Evolutionary conservation across 2,113 vertebrate genomes (phyloP), one percentile per base, ranked within the genome.

Genomic region (Cebidichthys violaceus): DNA sequence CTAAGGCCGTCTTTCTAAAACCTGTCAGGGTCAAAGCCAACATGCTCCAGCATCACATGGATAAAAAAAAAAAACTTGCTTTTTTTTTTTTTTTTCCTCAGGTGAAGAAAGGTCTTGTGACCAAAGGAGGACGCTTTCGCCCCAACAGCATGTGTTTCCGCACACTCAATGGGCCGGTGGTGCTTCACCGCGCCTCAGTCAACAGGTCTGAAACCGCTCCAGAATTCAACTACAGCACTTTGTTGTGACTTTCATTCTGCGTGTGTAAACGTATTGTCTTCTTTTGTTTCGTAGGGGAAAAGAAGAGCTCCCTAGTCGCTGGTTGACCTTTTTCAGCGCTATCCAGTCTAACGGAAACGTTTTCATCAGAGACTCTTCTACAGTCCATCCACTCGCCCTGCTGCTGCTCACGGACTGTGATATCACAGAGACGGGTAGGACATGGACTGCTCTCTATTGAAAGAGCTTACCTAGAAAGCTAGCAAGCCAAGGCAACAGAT

Each of bases 291-390:
- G 5, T 81, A 99, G 98, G 90, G 96, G 95, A 61, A 94, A 96
- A 0, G 92, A 94, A 0, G 85, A 94, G 20, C 92, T 98, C 2
- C 95, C 96, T 50, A 97, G 96, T 92, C 98, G 97, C 39, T 99
- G 98, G 98, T 92, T 99, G 71, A 99, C 98, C 0, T 99, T 98
- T 81, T 99, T 97, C 94, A 96, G 95, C 73, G 98, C 98, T 0
- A 94, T 99, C 47, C 97, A 99, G 88, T 99, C 98, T 75, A 96
- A 93, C 0, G 97, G 95, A 0, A 93, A 89, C 0, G 97, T 99
- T 24, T 99, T 99, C 15, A 96, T 99, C 82, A 93, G 98, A 66
- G 98, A 99, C 91, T 97, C 96, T 8, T 98, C 98, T 8, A 92
- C 95, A 45, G 97, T 98, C 41, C 97, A 98, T 91, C 98, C 98